phyloP scores from a whole-genome alignment of 2,797 vertebrate species.

The Sternarchorhynchus goeldii region DNA sequence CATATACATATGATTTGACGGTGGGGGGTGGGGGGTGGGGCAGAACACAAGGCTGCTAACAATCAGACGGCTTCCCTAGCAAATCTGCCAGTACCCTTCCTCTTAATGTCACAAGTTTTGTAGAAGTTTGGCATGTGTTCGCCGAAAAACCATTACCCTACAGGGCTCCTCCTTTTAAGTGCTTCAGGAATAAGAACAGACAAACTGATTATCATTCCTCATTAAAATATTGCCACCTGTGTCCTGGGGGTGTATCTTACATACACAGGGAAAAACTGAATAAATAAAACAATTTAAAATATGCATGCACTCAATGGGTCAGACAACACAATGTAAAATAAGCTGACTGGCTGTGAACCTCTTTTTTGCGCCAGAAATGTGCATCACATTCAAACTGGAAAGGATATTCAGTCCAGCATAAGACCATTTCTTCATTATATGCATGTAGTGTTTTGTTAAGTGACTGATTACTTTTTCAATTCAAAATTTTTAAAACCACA shows the following conservation, averaged over 20 bases:
- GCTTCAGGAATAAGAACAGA: constrained; percentile 39
- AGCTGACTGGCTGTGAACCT: constrained; percentile 29
- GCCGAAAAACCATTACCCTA: constrained; percentile 23
- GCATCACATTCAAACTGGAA: constrained; percentile 32
- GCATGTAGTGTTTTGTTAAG: constrained; percentile 50
- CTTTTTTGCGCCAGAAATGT: constrained; percentile 40
- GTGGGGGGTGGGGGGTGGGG: neutral
- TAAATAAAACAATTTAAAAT: constrained; percentile 37
- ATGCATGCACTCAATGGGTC: constrained; percentile 43
- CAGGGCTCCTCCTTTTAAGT: constrained; percentile 37
- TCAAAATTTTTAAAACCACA: constrained; percentile 47
- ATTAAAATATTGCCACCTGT: constrained; percentile 34
- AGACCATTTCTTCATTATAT: constrained; percentile 2
- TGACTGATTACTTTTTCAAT: constrained; percentile 47
- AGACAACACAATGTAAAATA: constrained; percentile 36
- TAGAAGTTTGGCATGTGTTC: constrained; percentile 31
- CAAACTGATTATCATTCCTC: constrained; percentile 34
- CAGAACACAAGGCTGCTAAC: neutral
- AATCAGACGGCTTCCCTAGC: constrained; percentile 1
- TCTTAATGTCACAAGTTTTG: constrained; percentile 34
- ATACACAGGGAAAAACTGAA: constrained; percentile 8
- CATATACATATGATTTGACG: constrained; percentile 16
- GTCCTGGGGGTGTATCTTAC: constrained; percentile 4
- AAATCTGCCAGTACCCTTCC: constrained; percentile 20
- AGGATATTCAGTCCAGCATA: constrained; percentile 17